Conservation (phyloP, 2,888 invertebrate species). For the Lasioglossum lativentre region DNA sequence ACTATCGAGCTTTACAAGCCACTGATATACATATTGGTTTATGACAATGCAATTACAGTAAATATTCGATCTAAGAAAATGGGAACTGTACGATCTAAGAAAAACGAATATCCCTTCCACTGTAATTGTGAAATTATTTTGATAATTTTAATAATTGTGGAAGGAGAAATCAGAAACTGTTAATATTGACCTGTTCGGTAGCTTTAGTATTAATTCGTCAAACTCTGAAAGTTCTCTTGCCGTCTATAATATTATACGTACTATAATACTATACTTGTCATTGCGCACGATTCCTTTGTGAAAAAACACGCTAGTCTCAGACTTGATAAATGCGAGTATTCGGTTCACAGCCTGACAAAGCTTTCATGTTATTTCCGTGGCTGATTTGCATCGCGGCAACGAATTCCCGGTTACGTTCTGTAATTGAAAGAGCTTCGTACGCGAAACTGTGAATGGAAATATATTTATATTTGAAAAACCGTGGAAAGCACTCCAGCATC, state of each 20-base stretch:
- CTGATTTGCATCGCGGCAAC: not conserved
- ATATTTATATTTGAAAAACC: not conserved
- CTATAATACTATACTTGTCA: not conserved
- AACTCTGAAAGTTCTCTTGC: not conserved
- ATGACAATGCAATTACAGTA: too few species aligned
- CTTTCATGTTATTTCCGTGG: not conserved
- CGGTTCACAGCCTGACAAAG: not conserved
- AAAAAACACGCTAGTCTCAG: not conserved
- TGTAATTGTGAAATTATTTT: not conserved
- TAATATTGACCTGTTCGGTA: not conserved
- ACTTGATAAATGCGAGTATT: not conserved
- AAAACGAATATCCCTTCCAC: too few species aligned
- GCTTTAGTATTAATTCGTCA: not conserved
- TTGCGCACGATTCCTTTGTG: not conserved
- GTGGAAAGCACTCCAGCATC: not conserved
- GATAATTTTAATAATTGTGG: not conserved
- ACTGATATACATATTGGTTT: too few species aligned
- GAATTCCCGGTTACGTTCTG: not conserved
- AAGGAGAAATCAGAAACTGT: too few species aligned
- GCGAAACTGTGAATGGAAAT: slow-evolving; percentile 1
- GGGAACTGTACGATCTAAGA: too few species aligned
- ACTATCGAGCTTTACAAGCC: too few species aligned
- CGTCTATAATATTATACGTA: not conserved
- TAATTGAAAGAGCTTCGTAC: not conserved
- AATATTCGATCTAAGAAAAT: too few species aligned